Conservation (phyloP, 2,888 invertebrate genomes). For the Pseudeuparius sepicola region DNA sequence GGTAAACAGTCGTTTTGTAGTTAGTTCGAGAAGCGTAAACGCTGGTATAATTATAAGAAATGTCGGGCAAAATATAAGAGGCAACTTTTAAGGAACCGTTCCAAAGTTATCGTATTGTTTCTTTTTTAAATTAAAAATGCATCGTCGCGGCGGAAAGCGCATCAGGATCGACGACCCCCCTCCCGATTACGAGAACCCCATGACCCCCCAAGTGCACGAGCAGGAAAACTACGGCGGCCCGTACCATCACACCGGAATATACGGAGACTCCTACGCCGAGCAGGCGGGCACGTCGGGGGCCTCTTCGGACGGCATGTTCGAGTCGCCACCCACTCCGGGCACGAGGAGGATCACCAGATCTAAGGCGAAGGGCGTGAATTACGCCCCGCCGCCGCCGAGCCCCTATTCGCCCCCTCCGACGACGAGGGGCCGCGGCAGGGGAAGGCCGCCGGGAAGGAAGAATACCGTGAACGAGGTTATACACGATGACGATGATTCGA, state of each 20-base stretch:
- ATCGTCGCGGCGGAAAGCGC: slow-evolving; percentile 77
- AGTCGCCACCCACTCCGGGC: slow-evolving; percentile 49
- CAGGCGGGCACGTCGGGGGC: slow-evolving; percentile 31
- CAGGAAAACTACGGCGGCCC: slow-evolving; percentile 40
- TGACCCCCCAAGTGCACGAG: slow-evolving; percentile 45
- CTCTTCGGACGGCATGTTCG: slow-evolving; percentile 37
- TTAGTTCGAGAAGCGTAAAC: too few species aligned
- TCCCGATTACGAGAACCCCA: slow-evolving; percentile 73
- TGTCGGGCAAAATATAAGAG: too few species aligned
- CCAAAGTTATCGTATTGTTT: too few species aligned
- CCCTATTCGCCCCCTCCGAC: slow-evolving; percentile 37
- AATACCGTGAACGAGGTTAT: slow-evolving; percentile 40
- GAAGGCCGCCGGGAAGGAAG: slow-evolving; percentile 45
- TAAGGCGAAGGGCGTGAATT: slow-evolving; percentile 40
- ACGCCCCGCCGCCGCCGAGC: slow-evolving; percentile 30
- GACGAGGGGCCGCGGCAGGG: slow-evolving; percentile 39
- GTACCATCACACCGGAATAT: slow-evolving; percentile 35
- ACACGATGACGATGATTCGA: slow-evolving; percentile 66
- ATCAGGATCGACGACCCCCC: slow-evolving; percentile 90
- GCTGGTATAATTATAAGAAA: too few species aligned
- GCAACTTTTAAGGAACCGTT: too few species aligned
- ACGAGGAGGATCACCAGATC: slow-evolving; percentile 57
- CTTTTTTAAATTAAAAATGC: too few species aligned
- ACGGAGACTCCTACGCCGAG: slow-evolving; percentile 33
- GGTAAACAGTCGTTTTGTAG: too few species aligned